Conservation (phyloP, 1,140 invertebrate species). For the Magallana gigas region DNA sequence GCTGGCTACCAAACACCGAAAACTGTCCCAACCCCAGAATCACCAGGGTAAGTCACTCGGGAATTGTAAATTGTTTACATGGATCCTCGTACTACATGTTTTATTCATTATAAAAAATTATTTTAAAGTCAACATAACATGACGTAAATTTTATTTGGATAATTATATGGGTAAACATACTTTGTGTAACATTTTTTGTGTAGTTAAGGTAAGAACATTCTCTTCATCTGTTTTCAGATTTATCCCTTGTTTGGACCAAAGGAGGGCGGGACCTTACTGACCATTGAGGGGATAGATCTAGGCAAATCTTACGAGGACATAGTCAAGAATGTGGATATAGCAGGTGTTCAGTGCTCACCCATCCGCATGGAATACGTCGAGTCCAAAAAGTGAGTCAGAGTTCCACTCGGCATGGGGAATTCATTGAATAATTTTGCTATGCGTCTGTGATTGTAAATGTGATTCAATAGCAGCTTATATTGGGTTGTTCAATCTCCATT, state of each 20-base stretch:
- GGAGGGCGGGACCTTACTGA: conserved; percentile 96
- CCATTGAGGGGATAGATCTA: conserved; percentile 97
- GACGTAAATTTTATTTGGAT: no score
- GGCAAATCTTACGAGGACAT: conserved; percentile 95
- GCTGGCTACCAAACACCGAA: conserved; percentile 61
- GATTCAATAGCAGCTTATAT: no score
- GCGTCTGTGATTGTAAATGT: no score
- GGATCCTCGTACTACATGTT: not conserved
- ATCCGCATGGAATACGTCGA: conserved; percentile 59
- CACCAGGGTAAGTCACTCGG: conserved; percentile 59
- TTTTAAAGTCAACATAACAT: no score
- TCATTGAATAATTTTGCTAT: no score
- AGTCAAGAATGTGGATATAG: conserved; percentile 87
- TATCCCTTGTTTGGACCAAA: conserved; percentile 95
- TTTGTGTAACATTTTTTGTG: no score
- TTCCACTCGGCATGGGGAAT: not conserved
- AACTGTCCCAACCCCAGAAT: conserved; percentile 72
- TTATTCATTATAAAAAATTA: not conserved
- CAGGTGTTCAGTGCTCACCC: conserved; percentile 92
- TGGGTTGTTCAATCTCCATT: not conserved
- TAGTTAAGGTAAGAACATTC: no score
- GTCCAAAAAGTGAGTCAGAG: conserved; percentile 62
- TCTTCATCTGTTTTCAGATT: conserved; percentile 82
- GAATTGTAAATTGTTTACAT: not conserved
- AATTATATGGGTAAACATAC: no score